Base-by-base conservation (phyloP, 2,797 vertebrate genomes). In the Garrulus glandarius region DNA sequence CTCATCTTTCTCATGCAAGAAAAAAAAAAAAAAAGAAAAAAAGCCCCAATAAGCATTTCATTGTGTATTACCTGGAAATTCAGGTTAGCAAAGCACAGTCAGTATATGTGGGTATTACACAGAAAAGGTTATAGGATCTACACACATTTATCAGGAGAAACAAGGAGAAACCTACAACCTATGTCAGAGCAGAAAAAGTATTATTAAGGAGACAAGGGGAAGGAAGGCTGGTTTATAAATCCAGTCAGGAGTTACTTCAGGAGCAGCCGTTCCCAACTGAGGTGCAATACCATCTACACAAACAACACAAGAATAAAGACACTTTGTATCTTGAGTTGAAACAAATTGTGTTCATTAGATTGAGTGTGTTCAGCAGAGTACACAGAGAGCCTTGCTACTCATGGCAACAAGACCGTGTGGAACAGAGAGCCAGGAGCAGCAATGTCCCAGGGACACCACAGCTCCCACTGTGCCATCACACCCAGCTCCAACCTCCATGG, bases 391-490 rank as follows among this genome's bases (percentile, higher is more conserved):
- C 53, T 30, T 4, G 10, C 52, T 57, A 13, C 13, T 34, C 4
- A 0, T 2, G 34, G 44, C 32, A 82, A 36, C 61, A 57, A 2
- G 29, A 8, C 1, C 0, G 2, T 8, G 53, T 2, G 75, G 11
- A 65, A 34, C 12, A 79, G 37, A n/a, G 74, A 63, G 52, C 9
- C 3, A 15, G 43, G 27, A 61, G 67, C 39, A 53, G 57, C 27
- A 10, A 27, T 4, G 49, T 32, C n/a, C 41, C 69, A 13, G 69
- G 53, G 41, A 56, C 69, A 56, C 18, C 30, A 24, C 36, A 23
- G 57, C 46, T 65, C 36, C 55, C 13, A 3, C 36, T 9, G 56
- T 1, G 27, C 64, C 56, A 13, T 4, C 34, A 5, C 34, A 43
- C 15, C 26, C 71, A 63, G 39, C 39, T 76, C 64, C 57, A 2